Percentiles rank a stretch among this genome's conserved stretches.
Conservation (phyloP, 1,140 invertebrate genomes). For the Pseudomyrmex gracilis region DNA sequence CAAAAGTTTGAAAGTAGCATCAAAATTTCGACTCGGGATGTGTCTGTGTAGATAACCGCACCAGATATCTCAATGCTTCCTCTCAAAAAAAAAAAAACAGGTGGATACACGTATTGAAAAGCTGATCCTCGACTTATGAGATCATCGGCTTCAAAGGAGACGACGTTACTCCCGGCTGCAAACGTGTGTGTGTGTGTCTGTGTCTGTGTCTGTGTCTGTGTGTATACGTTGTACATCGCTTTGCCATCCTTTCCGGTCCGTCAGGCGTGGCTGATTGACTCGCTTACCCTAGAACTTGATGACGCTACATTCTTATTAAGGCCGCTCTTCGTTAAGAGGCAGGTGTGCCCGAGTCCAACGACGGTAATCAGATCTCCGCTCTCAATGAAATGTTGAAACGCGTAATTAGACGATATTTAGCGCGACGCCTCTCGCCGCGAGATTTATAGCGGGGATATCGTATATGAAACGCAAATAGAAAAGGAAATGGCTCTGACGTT, state of each 20-base stretch:
- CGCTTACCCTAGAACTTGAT: slow-evolving; percentile 63
- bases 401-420: slow-evolving; percentile 17
- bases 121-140: slow-evolving; percentile 66
- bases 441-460: neutral
- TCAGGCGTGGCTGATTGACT: slow-evolving; percentile 64
- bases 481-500: neutral
- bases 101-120: neutral
- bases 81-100: neutral
- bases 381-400: slow-evolving; percentile 15
- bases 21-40: too few species aligned
- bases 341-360: neutral
- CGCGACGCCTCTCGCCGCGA: neutral
- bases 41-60: too few species aligned
- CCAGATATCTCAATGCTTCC: neutral
- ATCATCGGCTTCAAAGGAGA: slow-evolving; percentile 69
- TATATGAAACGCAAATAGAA: neutral
- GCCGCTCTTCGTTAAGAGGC: slow-evolving; percentile 40
- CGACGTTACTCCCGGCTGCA: slow-evolving; percentile 34
- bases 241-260: slow-evolving; percentile 49
- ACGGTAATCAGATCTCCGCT: neutral
- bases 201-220: neutral
- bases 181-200: too few species aligned
- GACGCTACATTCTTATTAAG: slow-evolving; percentile 64
- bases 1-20: too few species aligned
- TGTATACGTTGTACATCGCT: slow-evolving; percentile 37